Percentiles rank a stretch among this genome's conserved stretches.
These are phyloP conservation scores for Liposcelis brunnea DNA, from an alignment of 2,888 invertebrate species.

Conservation along the genomic window DNA sequence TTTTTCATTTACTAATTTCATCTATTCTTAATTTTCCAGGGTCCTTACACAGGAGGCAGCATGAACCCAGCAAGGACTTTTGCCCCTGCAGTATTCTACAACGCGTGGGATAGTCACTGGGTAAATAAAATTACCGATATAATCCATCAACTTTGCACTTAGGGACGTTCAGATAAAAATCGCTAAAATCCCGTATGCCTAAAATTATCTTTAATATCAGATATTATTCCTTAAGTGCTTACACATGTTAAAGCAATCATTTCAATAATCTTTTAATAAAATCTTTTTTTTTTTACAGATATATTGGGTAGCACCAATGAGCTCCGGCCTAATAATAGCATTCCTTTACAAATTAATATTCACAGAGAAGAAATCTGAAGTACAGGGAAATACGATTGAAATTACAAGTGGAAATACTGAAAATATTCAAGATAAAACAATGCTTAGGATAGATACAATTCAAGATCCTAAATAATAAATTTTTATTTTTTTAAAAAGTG, in stretches of 20 bases:
- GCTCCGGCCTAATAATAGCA: conserved; percentile 27
- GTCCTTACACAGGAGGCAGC: conserved; percentile 50
- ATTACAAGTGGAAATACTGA: too few species aligned
- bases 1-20: too few species aligned
- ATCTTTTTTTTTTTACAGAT: conserved; percentile 26
- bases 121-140: conserved; percentile 26
- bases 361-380: neutral
- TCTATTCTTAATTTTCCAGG: conserved; percentile 30
- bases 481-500: too few species aligned
- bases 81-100: conserved; percentile 53
- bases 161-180: too few species aligned
- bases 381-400: too few species aligned
- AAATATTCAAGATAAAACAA: too few species aligned
- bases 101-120: conserved; percentile 50
- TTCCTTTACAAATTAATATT: conserved; percentile 27
- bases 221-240: neutral
- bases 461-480: too few species aligned
- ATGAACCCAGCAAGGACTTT: conserved; percentile 56
- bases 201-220: too few species aligned
- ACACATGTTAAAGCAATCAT: neutral
- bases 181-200: too few species aligned
- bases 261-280: neutral
- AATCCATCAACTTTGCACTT: too few species aligned
- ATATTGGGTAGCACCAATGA: conserved; percentile 48
- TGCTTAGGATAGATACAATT: too few species aligned